Evolutionary conservation across 2,888 invertebrate species (phyloP).

Genomic region (Tineola bisselliella): DNA sequence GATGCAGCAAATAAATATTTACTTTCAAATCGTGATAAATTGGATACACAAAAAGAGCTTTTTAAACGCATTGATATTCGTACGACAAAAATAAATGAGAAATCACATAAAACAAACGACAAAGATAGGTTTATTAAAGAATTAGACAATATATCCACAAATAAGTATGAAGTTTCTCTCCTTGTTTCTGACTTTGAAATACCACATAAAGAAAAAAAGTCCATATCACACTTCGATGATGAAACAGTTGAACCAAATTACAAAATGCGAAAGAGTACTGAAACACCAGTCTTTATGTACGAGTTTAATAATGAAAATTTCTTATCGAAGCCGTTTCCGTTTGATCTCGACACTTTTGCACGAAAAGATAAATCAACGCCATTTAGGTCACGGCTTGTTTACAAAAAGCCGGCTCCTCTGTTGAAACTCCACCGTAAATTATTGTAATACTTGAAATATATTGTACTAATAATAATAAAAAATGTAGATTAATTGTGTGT

Average conservation of each 20-base stretch:
- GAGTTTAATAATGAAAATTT: neutral
- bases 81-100: too few relatives aligned
- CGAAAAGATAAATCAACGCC: neutral
- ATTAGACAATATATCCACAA: neutral
- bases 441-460: neutral
- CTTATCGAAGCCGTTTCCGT: neutral
- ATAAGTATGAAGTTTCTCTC: neutral
- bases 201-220: neutral
- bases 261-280: neutral
- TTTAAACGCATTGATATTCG: neutral
- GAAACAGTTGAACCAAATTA: neutral
- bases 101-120: too few relatives aligned
- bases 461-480: neutral
- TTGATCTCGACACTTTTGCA: neutral
- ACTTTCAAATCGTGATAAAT: too few relatives aligned
- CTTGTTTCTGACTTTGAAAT: neutral
- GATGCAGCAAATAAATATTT: too few relatives aligned
- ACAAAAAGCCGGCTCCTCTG: slow-evolving; percentile 32
- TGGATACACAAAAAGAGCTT: too few relatives aligned
- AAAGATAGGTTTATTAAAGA: too few relatives aligned
- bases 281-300: neutral
- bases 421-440: slow-evolving; percentile 30
- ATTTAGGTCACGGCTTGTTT: neutral
- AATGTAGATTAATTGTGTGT: neutral
- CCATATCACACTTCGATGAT: neutral